Evolutionary conservation across 2,113 vertebrate species (phyloP).

Genomic region (Tympanuchus pallidicinctus): DNA sequence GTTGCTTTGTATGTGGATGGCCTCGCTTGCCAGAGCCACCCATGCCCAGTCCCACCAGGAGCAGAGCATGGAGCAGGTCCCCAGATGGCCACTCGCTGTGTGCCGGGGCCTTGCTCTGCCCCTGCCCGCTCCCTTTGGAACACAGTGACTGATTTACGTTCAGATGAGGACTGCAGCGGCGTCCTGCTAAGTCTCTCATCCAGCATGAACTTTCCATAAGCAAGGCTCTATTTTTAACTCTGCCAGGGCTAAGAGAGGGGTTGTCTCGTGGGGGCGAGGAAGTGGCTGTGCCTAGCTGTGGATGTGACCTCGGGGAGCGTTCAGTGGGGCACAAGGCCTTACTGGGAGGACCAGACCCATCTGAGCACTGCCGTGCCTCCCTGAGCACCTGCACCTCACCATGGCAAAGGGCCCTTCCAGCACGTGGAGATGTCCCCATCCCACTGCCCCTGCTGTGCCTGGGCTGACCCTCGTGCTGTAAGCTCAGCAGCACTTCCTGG

Average conservation of each 20-base stretch:
- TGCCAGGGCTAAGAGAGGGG: conserved; percentile 10
- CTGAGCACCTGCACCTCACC: not conserved
- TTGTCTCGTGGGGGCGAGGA: not conserved
- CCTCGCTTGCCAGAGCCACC: not conserved
- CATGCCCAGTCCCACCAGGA: not conserved
- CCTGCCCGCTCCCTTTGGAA: not conserved
- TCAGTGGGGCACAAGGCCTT: not conserved
- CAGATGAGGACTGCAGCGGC: conserved; percentile 22
- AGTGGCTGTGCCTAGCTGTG: not conserved
- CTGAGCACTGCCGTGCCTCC: not conserved
- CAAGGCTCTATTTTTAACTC: conserved; percentile 73
- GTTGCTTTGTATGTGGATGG: not conserved
- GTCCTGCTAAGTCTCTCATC: conserved; percentile 55
- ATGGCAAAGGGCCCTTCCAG: rapidly evolving
- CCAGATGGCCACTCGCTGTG: not conserved
- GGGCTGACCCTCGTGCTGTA: not conserved
- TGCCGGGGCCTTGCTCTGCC: not conserved
- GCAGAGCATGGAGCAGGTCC: not conserved
- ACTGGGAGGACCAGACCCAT: not conserved
- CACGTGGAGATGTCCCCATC: rapidly evolving
- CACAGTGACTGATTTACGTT: conserved; percentile 28
- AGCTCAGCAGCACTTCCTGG: not conserved
- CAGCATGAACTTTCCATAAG: conserved; percentile 74
- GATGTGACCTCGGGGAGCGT: not conserved
- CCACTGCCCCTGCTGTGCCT: not conserved